These are phyloP conservation scores for Arbacia lixula DNA, from an alignment of 53 echinoderm and acorn worm genomes.

Conservation along the genomic window DNA sequence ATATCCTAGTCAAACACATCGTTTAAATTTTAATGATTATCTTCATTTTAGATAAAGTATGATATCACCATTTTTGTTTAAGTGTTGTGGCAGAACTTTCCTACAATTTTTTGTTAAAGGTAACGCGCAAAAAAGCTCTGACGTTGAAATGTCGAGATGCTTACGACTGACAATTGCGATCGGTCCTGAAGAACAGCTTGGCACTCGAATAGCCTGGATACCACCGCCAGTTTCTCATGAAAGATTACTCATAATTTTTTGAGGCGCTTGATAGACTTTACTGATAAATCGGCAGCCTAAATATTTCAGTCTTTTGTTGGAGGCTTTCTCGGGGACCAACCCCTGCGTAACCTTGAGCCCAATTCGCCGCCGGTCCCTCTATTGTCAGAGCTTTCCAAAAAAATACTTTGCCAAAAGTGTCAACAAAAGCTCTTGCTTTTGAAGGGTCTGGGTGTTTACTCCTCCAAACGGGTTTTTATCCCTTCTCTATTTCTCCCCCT, in stretches of 20 bases:
- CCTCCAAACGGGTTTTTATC: slow-evolving; percentile 36
- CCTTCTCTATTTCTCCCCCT: not conserved
- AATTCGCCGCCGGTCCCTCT: slow-evolving; percentile 29
- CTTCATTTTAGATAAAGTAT: too few species aligned
- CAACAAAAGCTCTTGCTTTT: slow-evolving; percentile 56
- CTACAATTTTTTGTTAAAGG: too few species aligned
- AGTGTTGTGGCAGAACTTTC: too few species aligned
- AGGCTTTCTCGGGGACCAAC: slow-evolving; percentile 40
- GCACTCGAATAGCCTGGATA: not conserved
- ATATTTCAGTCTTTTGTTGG: slow-evolving; percentile 59
- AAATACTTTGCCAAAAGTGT: slow-evolving; percentile 62
- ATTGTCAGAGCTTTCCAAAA: slow-evolving; percentile 35
- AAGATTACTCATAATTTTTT: slow-evolving; percentile 38
- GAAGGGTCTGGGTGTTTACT: slow-evolving; percentile 55
- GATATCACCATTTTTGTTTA: too few species aligned
- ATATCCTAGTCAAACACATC: too few species aligned
- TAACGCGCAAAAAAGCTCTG: too few species aligned
- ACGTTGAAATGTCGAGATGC: too few species aligned
- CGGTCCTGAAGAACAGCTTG: not conserved
- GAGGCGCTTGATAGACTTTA: slow-evolving; percentile 55
- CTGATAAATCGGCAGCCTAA: slow-evolving; percentile 61
- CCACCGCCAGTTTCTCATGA: not conserved
- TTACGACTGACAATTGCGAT: too few species aligned
- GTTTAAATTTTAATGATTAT: too few species aligned
- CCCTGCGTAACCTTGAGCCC: slow-evolving; percentile 56